Conservation (phyloP, 1,140 invertebrate species). For the Cryptotermes secundus region DNA sequence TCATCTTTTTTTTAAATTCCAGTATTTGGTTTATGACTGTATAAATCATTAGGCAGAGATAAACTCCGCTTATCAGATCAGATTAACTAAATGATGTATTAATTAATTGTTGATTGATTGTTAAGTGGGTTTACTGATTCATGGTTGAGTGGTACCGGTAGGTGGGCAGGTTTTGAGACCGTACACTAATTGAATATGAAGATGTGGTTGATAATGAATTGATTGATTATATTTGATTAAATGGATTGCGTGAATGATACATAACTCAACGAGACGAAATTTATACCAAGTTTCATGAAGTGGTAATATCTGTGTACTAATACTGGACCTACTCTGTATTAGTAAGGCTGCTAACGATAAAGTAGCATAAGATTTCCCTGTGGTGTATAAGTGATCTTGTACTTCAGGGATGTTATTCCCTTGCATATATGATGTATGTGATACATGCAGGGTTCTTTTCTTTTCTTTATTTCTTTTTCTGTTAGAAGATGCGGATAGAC, state of each 20-base stretch:
- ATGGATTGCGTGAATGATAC: background rate
- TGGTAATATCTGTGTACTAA: too few relatives aligned
- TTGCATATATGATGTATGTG: too few relatives aligned
- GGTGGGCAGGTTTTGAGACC: background rate
- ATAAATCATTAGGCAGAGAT: background rate
- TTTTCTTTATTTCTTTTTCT: too few relatives aligned
- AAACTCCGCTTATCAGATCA: background rate
- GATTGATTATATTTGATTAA: background rate
- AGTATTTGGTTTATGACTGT: background rate
- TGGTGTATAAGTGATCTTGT: too few relatives aligned
- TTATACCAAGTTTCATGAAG: too few relatives aligned
- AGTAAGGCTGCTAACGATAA: too few relatives aligned
- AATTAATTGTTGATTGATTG: conserved; percentile 2
- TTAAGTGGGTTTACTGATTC: background rate
- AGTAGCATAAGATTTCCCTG: too few relatives aligned
- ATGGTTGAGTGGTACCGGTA: background rate
- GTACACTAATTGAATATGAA: conserved; percentile 1
- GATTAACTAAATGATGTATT: background rate
- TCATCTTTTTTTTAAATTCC: background rate
- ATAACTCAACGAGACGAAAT: background rate
- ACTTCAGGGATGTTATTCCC: too few relatives aligned
- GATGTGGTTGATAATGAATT: background rate
- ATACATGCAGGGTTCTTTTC: too few relatives aligned
- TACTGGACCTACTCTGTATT: too few relatives aligned
- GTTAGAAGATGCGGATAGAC: too few relatives aligned